Conservation (phyloP, 2,113 vertebrate species). For the Catharus fuscescens region DNA sequence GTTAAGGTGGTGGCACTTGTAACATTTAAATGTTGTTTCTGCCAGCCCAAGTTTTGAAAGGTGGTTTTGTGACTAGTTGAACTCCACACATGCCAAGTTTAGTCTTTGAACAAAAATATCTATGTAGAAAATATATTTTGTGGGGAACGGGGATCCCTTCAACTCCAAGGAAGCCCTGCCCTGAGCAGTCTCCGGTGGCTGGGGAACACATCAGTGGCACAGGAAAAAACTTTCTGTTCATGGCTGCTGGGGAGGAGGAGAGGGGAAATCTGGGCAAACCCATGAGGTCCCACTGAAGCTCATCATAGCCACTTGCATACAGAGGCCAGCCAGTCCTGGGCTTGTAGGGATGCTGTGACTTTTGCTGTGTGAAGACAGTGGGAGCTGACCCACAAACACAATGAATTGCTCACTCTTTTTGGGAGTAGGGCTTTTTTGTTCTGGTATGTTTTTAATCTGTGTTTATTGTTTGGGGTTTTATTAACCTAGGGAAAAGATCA, state of each 20-base stretch:
- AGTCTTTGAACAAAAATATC: slow-evolving; percentile 17
- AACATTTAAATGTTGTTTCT: slow-evolving; percentile 26
- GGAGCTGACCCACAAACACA: background rate
- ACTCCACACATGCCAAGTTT: background rate
- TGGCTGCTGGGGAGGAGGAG: background rate
- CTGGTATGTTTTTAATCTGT: background rate
- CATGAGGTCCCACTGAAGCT: accelerated
- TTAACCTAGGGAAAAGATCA: background rate
- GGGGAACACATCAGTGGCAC: accelerated
- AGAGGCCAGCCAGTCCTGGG: background rate
- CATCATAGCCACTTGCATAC: background rate
- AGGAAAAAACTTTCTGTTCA: accelerated
- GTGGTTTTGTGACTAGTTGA: slow-evolving; percentile 28
- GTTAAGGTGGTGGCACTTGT: background rate
- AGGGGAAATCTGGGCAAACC: background rate
- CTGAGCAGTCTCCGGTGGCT: accelerated
- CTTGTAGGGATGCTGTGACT: background rate
- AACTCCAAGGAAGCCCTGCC: background rate
- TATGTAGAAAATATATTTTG: background rate
- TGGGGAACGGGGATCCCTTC: background rate
- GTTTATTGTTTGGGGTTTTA: background rate
- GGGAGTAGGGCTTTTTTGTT: background rate
- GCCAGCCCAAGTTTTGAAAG: slow-evolving; percentile 9
- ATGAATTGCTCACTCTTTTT: background rate
- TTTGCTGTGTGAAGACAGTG: background rate